Conservation (phyloP, 2,113 vertebrate species). For the human region GRCh38 chr6:67667501-67668000, state of each 20-base stretch:
- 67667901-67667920: conserved; percentile 76
- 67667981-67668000: conserved; percentile 72
- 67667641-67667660: neutral
- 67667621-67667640: neutral
- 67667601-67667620: neutral
- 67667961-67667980: conserved; percentile 65
- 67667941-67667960: conserved; percentile 67
- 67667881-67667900: conserved; percentile 78
- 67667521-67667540: neutral
- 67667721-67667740: conserved; percentile 37
- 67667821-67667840: conserved; percentile 69
- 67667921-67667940: conserved; percentile 76
- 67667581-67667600: neutral
- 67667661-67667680: neutral
- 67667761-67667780: neutral
- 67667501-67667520: neutral
- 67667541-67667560: neutral
- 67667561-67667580: neutral
- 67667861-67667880: conserved; percentile 63
- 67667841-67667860: conserved; percentile 58
- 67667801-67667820: conserved; percentile 64
- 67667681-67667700: neutral
- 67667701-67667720: conserved; percentile 32
- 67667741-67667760: conserved; percentile 74
- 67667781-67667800: conserved; percentile 22